Percentiles rank a stretch among this genome's conserved stretches.
Conservation (phyloP, 1,140 invertebrate genomes). For the Drosophila subobscura region DNA sequence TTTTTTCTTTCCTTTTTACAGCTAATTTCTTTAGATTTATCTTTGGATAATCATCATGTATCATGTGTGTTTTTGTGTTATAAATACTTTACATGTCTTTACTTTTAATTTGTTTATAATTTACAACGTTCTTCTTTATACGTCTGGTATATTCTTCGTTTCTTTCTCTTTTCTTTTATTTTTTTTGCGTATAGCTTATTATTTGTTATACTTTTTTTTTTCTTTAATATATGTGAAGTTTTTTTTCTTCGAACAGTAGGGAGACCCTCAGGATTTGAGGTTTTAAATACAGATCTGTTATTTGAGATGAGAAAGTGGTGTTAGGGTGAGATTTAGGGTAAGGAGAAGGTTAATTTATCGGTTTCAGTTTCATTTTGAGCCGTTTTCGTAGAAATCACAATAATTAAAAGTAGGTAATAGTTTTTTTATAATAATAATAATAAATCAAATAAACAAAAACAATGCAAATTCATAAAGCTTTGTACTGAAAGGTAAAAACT, state of each 20-base stretch:
- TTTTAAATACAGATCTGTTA: conserved; percentile 57
- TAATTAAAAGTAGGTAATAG: conserved; percentile 41
- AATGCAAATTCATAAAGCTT: conserved; percentile 56
- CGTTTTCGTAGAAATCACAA: conserved; percentile 51
- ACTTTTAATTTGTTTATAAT: conserved; percentile 50
- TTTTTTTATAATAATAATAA: conserved; percentile 38
- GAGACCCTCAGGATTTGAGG: conserved; percentile 21
- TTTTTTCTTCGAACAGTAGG: conserved; percentile 48
- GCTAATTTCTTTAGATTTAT: conserved; percentile 72
- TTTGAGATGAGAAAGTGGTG: conserved; percentile 11
- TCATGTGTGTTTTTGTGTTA: conserved; percentile 40
- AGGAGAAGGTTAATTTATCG: too few species aligned
- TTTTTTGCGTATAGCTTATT: conserved; percentile 46
- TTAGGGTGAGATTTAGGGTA: conserved; percentile 4
- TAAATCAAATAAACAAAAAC: conserved; percentile 41
- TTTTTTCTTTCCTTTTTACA: conserved; percentile 75
- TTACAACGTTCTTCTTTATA: conserved; percentile 47
- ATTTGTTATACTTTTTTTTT: conserved; percentile 36
- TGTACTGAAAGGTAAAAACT: conserved; percentile 72
- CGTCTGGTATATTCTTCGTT: too few species aligned
- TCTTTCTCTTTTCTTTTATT: conserved; percentile 32
- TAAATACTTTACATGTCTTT: conserved; percentile 79
- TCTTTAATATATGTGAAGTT: conserved; percentile 26
- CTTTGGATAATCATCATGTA: conserved; percentile 67
- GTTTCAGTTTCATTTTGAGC: conserved; percentile 50